Evolutionary conservation across 2,888 invertebrate genomes (phyloP).

Genomic region (Ophraella communa): DNA sequence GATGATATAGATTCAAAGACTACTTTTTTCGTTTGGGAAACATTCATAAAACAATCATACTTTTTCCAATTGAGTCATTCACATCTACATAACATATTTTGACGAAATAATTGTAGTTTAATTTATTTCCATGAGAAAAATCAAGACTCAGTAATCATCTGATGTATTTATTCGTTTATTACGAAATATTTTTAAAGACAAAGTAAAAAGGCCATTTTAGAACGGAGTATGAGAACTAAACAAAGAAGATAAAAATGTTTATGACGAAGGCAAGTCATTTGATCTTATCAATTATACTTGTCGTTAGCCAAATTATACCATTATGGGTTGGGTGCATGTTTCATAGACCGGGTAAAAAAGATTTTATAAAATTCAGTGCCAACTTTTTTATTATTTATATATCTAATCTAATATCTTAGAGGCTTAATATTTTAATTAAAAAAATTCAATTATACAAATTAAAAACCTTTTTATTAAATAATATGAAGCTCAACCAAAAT

Average conservation of each 20-base stretch:
- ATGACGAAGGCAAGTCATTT: conserved; percentile 15
- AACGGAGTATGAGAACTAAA: conserved; percentile 12
- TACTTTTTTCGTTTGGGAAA: too few relatives aligned
- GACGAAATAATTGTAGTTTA: conserved; percentile 7
- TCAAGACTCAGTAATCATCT: conserved; percentile 9
- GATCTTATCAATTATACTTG: conserved; percentile 24
- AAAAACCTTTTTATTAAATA: too few relatives aligned
- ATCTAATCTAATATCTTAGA: too few relatives aligned
- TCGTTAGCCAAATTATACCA: conserved; percentile 22
- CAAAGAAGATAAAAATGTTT: conserved; percentile 18
- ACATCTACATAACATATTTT: neutral
- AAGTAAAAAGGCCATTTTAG: conserved; percentile 12
- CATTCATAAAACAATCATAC: neutral
- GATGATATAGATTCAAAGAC: too few relatives aligned
- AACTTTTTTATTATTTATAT: too few relatives aligned
- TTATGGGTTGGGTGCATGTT: conserved; percentile 9
- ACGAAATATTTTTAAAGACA: conserved; percentile 6
- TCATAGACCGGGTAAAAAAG: neutral
- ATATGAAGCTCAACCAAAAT: too few relatives aligned
- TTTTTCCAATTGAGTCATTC: neutral
- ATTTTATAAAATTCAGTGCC: neutral
- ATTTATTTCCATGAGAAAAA: conserved; percentile 13
- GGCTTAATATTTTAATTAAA: too few relatives aligned
- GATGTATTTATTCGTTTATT: conserved; percentile 14
- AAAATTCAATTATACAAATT: too few relatives aligned